Evolutionary conservation across 2,113 vertebrate genomes (phyloP), one percentile per base, ranked within the genome.

Genomic region (Megaleporinus macrocephalus): DNA sequence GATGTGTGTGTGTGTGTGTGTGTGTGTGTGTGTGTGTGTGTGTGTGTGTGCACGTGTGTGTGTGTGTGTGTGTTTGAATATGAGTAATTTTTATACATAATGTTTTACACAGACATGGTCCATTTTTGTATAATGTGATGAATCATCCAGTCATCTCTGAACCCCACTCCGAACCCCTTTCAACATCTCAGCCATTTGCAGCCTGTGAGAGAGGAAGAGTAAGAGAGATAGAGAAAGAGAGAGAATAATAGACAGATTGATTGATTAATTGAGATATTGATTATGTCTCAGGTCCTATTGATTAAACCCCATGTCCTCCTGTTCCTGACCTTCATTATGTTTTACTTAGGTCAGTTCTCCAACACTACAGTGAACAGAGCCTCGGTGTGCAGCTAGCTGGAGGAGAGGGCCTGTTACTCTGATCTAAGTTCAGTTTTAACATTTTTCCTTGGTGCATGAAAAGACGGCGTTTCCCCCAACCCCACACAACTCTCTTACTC

Each of bases 51-150:
- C 29, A 33, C n/a, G 49, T 51, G 49, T 51, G 49, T 7, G 30
- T 76, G 44, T 33, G 41, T 51, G 61, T 61, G 78, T 71, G 20
- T 26, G 33, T 41, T 11, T 73, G 69, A 26, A 4, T 78, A 14
- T 30, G 29, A 29, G 63, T 75, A 78, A 87, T 89, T 87, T 83
- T 68, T 79, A 70, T 73, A 69, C 82, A 73, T 61, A 70, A 53
- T 73, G 30, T 30, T 73, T 27, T 57, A 73, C 33, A 72, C 53
- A 77, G 72, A 47, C 55, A 62, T 77, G 74, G 41, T 57, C 55
- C 47, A 66, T 80, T 36, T 83, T 78, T 86, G 89, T 91, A 90
- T 44, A 44, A 10, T 93, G 88, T 94, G 90, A 24, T 68, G 7
- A 65, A 16, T 16, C 4, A 68, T 18, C 36, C 33, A n/a, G 20